These are phyloP conservation scores for Nothobranchius kuhntae DNA, from an alignment of 2,113 vertebrate species.

Conservation along the genomic window DNA sequence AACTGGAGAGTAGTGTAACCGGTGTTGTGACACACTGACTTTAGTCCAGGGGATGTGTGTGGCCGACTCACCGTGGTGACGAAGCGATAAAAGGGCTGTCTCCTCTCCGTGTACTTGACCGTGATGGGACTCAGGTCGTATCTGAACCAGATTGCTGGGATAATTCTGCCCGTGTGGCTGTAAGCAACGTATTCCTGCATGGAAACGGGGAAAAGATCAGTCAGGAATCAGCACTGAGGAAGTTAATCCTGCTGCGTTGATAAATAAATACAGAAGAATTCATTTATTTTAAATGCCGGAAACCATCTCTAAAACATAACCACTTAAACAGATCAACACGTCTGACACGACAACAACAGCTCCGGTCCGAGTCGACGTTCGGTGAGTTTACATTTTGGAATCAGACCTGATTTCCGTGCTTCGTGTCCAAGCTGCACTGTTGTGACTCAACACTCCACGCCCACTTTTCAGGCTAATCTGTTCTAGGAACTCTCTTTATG, in stretches of 20 bases:
- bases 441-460: constrained; percentile 35
- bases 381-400: constrained; percentile 15
- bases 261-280: too few species aligned
- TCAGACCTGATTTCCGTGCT: constrained; percentile 19
- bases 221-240: not conserved
- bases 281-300: too few species aligned
- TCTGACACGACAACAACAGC: not conserved
- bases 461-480: constrained; percentile 50
- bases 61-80: constrained; percentile 92
- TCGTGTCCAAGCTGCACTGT: constrained; percentile 40
- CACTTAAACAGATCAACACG: not conserved
- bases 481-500: constrained; percentile 65
- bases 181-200: constrained; percentile 94
- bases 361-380: not conserved
- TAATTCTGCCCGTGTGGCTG: constrained; percentile 97
- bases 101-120: constrained; percentile 96
- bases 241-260: too few species aligned
- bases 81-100: constrained; percentile 95
- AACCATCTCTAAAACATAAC: too few species aligned
- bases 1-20: too few species aligned
- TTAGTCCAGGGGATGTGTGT: not conserved
- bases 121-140: constrained; percentile 99
- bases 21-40: too few species aligned
- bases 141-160: constrained; percentile 98
- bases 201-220: not conserved